Percentiles rank a stretch among this genome's conserved stretches.
Conservation (phyloP, 2,113 vertebrate genomes). For the Chamaea fasciata region DNA sequence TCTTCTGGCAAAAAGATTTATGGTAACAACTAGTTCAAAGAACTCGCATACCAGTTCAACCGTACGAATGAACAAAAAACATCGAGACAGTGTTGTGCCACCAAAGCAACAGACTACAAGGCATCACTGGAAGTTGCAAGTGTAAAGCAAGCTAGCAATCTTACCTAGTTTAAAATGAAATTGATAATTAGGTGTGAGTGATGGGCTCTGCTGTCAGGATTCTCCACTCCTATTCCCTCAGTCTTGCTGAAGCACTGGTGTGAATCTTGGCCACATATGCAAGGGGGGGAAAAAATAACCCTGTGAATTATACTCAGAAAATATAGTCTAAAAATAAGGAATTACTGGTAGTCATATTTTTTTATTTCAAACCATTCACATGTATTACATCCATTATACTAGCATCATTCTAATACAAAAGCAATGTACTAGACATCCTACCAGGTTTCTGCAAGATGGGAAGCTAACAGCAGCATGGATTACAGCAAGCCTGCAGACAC, state of each 20-base stretch:
- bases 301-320: background rate
- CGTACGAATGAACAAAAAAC: background rate
- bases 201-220: background rate
- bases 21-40: background rate
- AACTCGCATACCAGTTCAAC: background rate
- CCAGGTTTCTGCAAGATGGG: background rate
- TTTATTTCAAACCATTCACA: background rate
- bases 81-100: background rate
- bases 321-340: background rate
- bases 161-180: background rate
- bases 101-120: background rate
- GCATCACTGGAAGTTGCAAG: background rate
- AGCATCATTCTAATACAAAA: background rate
- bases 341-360: background rate
- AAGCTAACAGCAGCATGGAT: background rate
- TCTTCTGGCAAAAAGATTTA: background rate
- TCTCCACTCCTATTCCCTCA: background rate
- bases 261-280: background rate
- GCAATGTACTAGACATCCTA: background rate
- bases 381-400: background rate
- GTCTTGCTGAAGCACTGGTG: background rate
- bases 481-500: background rate
- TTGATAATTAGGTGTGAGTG: background rate
- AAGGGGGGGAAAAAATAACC: background rate
- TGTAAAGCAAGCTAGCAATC: background rate